Evolutionary conservation across 2,888 invertebrate species (phyloP).

Genomic region (Athalia cordata): DNA sequence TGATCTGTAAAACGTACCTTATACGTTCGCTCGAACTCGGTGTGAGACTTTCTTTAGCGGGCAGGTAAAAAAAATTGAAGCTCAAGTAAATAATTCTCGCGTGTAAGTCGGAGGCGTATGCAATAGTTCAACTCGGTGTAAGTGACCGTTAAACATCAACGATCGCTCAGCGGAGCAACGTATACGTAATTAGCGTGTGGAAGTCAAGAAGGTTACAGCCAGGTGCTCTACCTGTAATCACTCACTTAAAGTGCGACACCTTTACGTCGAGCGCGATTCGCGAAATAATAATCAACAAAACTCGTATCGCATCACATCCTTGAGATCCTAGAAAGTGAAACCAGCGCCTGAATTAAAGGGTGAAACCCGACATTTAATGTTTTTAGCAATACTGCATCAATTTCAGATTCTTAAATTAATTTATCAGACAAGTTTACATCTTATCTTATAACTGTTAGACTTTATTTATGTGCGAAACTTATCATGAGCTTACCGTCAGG

Average conservation of each 20-base stretch:
- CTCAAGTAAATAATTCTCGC: background rate
- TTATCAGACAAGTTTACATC: background rate
- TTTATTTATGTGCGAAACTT: background rate
- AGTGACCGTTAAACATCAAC: slow-evolving; percentile 10
- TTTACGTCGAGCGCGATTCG: slow-evolving; percentile 4
- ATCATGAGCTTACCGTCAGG: too few relatives aligned
- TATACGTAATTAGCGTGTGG: slow-evolving; percentile 5
- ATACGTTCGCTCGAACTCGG: background rate
- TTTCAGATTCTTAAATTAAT: background rate
- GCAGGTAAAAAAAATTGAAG: background rate
- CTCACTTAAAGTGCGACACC: slow-evolving; percentile 26
- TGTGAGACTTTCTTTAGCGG: slow-evolving; percentile 22
- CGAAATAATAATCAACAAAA: background rate
- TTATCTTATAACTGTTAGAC: background rate
- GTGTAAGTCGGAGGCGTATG: background rate
- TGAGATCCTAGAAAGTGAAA: slow-evolving; percentile 33
- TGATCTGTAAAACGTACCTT: background rate
- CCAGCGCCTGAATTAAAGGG: background rate
- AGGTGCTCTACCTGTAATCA: background rate
- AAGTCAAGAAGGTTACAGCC: slow-evolving; percentile 24
- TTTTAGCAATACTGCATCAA: background rate
- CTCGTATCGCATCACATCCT: background rate
- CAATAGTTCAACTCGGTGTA: background rate
- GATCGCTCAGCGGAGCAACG: background rate
- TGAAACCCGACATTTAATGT: background rate